Percentiles rank a stretch among this genome's conserved stretches.
Conservation (phyloP, 1,140 invertebrate genomes). For the Cherax destructor region DNA sequence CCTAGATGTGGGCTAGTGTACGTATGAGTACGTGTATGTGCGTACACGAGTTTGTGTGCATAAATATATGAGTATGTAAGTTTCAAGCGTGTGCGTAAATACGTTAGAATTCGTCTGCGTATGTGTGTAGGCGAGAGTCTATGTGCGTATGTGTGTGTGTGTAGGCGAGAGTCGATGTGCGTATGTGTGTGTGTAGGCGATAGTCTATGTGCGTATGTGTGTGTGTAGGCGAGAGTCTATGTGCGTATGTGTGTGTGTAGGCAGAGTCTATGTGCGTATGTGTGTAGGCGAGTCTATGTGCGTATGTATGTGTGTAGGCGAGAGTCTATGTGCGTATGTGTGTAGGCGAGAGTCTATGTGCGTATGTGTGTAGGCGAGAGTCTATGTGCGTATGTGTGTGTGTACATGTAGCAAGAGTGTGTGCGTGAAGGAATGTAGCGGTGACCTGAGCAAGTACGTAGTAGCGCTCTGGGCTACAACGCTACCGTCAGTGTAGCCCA, state of each 20-base stretch:
- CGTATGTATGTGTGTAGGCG: not conserved
- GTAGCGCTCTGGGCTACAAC: too few relatives aligned
- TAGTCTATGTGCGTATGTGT: slow-evolving; percentile 25
- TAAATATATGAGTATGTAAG: not conserved
- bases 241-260: slow-evolving; percentile 36
- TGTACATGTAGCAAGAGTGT: not conserved
- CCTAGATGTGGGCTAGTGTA: too few relatives aligned
- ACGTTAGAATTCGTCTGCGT: not conserved
- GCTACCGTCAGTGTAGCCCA: too few relatives aligned
- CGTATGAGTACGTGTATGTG: not conserved
- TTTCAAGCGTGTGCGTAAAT: slow-evolving; percentile 6
- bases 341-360: not conserved
- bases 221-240: slow-evolving; percentile 32
- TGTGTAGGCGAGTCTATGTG: not conserved
- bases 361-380: slow-evolving; percentile 1
- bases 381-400: slow-evolving; percentile 31
- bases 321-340: slow-evolving; percentile 10
- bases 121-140: not conserved
- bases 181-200: not conserved
- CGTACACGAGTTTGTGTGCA: not conserved
- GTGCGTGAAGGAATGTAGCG: not conserved
- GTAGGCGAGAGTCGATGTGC: not conserved
- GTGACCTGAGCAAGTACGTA: too few relatives aligned
- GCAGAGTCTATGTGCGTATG: not conserved
- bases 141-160: slow-evolving; percentile 36